Evolutionary conservation across 1,140 invertebrate genomes (phyloP), one percentile per base, ranked within the genome.

Genomic region (Rhopalosiphum maidis): DNA sequence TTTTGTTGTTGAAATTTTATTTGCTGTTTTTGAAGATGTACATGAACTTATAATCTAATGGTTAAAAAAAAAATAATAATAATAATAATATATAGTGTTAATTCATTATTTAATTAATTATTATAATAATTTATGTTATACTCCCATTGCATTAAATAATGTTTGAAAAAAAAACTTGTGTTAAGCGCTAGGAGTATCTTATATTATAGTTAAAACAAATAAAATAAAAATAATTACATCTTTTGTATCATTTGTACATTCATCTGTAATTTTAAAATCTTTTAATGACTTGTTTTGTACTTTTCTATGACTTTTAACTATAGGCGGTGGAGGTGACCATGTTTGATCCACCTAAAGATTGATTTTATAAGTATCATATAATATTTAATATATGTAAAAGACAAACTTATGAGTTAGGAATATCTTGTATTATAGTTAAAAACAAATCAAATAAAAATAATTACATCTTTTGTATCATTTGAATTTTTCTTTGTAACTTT

Each of bases 281-380:
- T 91, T 54, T 15, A 46, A 35, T 48, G 21, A 23, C 0, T 77
- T 82, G 35, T 82, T 91, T 60, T 30, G 25, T 15, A 82, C 21
- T 30, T 55, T 41, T 60, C 30, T 43, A 7, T 1, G 4, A 82
- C 43, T 35, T 77, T 51, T 82, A 35, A 48, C 2, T 77, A 35
- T 35, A 23, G 55, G 60, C 0, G 60, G 21, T 48, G 90, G 60
- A 30, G 54, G 89, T 37, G 43, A 77, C 60, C 60, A 91, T 9
- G 90, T 91, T 91, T 82, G 60, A 91, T 91, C 90, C 2, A 91
- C n/a, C 68, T 91, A 82, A 46, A 46, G 41, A 91, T 48, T 82
- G 15, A 46, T 82, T 54, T 35, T 48, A 82, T 82, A 46, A 91
- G 3, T 48, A 91, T n/a, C 11, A 46, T n/a, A 30, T 90, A 43